Evolutionary conservation across 2,888 invertebrate genomes (phyloP).

Genomic region (Himalopsyche kuldschensis): DNA sequence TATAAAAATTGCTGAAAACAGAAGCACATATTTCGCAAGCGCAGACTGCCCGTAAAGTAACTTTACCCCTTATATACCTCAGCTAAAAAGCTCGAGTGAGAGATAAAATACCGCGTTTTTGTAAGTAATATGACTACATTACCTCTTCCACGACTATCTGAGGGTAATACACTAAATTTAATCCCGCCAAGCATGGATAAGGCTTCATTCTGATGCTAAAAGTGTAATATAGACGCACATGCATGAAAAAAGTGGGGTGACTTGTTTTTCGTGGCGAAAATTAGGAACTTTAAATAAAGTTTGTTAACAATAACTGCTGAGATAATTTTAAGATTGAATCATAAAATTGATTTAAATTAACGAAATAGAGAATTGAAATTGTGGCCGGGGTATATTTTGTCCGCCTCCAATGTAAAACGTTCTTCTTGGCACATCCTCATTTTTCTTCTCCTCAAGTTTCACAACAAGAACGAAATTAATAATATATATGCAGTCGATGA

Average conservation of each 20-base stretch:
- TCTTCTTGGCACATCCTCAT: too few relatives aligned
- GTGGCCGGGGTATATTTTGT: too few relatives aligned
- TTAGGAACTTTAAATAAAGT: neutral
- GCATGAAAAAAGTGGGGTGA: neutral
- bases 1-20: neutral
- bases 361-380: too few relatives aligned
- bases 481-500: too few relatives aligned
- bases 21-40: neutral
- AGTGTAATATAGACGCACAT: neutral
- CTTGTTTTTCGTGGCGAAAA: neutral
- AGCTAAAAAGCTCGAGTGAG: neutral
- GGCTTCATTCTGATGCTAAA: slow-evolving; percentile 1
- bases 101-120: slow-evolving; percentile 26
- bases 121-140: slow-evolving; percentile 33
- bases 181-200: slow-evolving; percentile 16
- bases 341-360: too few relatives aligned
- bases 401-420: too few relatives aligned
- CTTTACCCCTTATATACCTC: neutral
- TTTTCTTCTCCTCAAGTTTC: too few relatives aligned
- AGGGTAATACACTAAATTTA: slow-evolving; percentile 30
- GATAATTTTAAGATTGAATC: too few relatives aligned
- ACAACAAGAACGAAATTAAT: too few relatives aligned
- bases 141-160: slow-evolving; percentile 4
- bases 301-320: too few relatives aligned
- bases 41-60: neutral